Evolutionary conservation across 2,113 vertebrate species (phyloP).

Genomic region (Setophaga kirtlandii): DNA sequence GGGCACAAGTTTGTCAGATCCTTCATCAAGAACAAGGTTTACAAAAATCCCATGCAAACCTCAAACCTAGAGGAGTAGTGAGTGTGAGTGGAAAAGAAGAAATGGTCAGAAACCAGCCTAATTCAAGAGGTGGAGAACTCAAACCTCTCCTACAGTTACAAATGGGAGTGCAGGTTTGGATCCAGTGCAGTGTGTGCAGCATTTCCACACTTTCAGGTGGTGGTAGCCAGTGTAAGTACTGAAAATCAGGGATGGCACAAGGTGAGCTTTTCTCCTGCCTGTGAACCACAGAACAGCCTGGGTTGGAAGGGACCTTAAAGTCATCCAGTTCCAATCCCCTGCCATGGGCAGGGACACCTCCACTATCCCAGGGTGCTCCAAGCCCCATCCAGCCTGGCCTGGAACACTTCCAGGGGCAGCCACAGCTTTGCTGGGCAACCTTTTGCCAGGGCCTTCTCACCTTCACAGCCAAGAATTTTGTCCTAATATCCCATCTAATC

Average conservation of each 20-base stretch:
- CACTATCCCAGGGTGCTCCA: background rate
- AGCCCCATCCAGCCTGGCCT: background rate
- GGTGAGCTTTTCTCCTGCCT: background rate
- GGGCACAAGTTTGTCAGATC: background rate
- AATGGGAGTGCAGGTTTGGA: background rate
- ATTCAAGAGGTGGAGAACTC: background rate
- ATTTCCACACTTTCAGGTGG: background rate
- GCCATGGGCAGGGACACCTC: too few relatives aligned
- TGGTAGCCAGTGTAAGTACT: background rate
- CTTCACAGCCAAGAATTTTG: background rate
- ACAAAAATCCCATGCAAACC: background rate
- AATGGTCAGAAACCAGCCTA: background rate
- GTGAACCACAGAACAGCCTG: background rate
- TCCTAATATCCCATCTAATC: background rate
- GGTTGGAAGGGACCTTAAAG: background rate
- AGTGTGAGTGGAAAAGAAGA: background rate
- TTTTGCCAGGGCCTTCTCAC: background rate
- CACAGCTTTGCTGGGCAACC: background rate
- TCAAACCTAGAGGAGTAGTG: background rate
- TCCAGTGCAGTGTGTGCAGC: background rate
- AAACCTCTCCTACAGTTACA: background rate
- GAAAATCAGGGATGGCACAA: background rate
- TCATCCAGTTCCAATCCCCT: background rate
- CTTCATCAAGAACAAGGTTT: background rate
- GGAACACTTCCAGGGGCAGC: background rate